Conservation (phyloP, 1,140 invertebrate species). For the Drosophila setifemur region DNA sequence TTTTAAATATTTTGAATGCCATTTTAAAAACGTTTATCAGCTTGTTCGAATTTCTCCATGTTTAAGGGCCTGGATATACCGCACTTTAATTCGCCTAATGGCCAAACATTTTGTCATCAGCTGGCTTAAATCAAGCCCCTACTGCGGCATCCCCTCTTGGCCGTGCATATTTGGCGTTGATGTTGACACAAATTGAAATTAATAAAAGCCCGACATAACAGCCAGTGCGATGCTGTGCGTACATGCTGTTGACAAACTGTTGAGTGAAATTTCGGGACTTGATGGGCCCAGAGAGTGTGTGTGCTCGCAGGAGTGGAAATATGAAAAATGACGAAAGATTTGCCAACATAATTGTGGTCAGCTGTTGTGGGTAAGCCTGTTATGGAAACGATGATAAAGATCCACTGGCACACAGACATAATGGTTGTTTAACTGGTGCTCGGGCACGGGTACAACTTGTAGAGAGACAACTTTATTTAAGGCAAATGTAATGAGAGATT, state of each 20-base stretch:
- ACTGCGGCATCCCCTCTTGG: slow-evolving; percentile 16
- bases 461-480: background rate
- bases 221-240: slow-evolving; percentile 17
- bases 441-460: background rate
- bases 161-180: slow-evolving; percentile 61
- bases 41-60: too few species aligned
- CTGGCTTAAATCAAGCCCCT: slow-evolving; percentile 67
- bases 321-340: slow-evolving; percentile 67
- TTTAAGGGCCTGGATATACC: slow-evolving; percentile 29
- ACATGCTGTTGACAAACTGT: slow-evolving; percentile 61
- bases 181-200: slow-evolving; percentile 80
- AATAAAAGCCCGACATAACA: slow-evolving; percentile 52
- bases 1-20: background rate
- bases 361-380: slow-evolving; percentile 18
- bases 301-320: slow-evolving; percentile 20
- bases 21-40: too few species aligned
- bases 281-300: background rate
- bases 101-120: slow-evolving; percentile 74
- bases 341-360: slow-evolving; percentile 66
- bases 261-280: slow-evolving; percentile 57
- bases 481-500: slow-evolving; percentile 19
- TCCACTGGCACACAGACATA: slow-evolving; percentile 25
- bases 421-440: slow-evolving; percentile 31
- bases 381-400: slow-evolving; percentile 14
- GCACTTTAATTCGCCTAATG: slow-evolving; percentile 73